Percentiles rank a stretch among this genome's conserved stretches.
Evolutionary conservation across 2,113 vertebrate genomes (phyloP).

Genomic region (Eclectus roratus): DNA sequence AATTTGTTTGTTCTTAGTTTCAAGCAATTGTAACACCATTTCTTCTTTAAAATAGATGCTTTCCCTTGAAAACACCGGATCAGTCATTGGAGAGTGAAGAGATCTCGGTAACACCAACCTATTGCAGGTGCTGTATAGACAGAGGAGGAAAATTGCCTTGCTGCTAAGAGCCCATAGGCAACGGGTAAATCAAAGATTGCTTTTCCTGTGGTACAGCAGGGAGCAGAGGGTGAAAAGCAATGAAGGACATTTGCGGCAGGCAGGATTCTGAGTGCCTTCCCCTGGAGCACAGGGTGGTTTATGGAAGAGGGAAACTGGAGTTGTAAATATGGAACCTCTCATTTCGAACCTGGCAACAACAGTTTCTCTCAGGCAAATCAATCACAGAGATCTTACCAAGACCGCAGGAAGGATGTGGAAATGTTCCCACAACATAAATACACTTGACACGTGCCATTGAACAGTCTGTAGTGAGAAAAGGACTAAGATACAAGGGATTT

Average conservation of each 20-base stretch:
- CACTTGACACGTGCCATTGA: slow-evolving; percentile 18
- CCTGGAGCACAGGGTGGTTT: background rate
- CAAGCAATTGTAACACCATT: background rate
- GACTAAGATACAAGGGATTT: background rate
- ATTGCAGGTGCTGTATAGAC: background rate
- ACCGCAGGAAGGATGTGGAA: slow-evolving; percentile 19
- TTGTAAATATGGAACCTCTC: background rate
- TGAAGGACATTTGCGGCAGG: background rate
- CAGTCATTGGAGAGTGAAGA: fast-evolving
- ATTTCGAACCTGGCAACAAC: background rate
- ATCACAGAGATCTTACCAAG: background rate
- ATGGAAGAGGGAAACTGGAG: background rate
- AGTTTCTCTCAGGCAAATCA: background rate
- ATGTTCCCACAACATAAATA: slow-evolving; percentile 16
- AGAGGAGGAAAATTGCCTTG: background rate
- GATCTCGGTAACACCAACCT: background rate
- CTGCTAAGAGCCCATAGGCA: fast-evolving
- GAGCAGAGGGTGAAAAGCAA: background rate
- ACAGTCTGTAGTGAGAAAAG: background rate
- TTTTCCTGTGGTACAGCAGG: background rate
- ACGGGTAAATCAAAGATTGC: background rate
- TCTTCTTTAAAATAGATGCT: background rate
- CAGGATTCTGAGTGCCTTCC: background rate
- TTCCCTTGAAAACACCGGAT: background rate
- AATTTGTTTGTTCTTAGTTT: background rate